A percentile compares a stretch with the other conserved stretches of the same genome.
These are phyloP conservation scores for Oreocharis arfaki DNA, from an alignment of 2,113 vertebrate genomes.

Conservation along the genomic window DNA sequence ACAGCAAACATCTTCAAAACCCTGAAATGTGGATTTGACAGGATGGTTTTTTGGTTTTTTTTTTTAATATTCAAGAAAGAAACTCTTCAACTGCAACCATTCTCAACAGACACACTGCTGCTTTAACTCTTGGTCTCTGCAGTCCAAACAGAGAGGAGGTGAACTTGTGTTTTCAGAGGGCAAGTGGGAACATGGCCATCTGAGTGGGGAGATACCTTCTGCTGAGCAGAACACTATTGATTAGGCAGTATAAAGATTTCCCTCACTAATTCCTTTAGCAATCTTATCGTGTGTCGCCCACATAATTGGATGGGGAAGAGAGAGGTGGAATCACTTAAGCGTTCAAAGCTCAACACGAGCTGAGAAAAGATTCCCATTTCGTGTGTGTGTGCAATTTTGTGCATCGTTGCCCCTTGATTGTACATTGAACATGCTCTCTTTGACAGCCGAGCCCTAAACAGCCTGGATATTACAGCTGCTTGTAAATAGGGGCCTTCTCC, in stretches of 20 bases:
- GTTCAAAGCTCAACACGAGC: slow-evolving; percentile 13
- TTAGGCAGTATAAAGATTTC: slow-evolving; percentile 16
- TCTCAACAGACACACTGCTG: not conserved
- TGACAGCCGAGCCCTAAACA: slow-evolving; percentile 47
- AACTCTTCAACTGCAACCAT: not conserved
- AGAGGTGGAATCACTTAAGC: slow-evolving; percentile 54
- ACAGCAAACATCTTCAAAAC: not conserved
- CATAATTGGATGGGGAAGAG: slow-evolving; percentile 33
- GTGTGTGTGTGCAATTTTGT: slow-evolving; percentile 48
- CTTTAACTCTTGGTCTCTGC: not conserved
- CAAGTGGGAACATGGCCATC: not conserved
- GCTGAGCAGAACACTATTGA: slow-evolving; percentile 20
- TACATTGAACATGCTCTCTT: slow-evolving; percentile 31
- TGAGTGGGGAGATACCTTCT: not conserved
- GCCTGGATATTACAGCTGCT: slow-evolving; percentile 14
- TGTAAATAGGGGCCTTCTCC: not conserved
- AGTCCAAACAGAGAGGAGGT: not conserved
- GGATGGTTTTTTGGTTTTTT: too few relatives aligned
- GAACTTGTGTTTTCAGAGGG: not conserved
- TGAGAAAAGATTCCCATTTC: slow-evolving; percentile 32
- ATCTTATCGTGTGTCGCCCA: not conserved
- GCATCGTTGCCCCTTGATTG: slow-evolving; percentile 48
- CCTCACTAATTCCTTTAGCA: slow-evolving; percentile 40
- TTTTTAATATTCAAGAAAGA: too few relatives aligned
- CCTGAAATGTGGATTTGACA: not conserved